phyloP scores from a whole-genome alignment of 2,888 invertebrate species.

The Smittia aterrima region DNA sequence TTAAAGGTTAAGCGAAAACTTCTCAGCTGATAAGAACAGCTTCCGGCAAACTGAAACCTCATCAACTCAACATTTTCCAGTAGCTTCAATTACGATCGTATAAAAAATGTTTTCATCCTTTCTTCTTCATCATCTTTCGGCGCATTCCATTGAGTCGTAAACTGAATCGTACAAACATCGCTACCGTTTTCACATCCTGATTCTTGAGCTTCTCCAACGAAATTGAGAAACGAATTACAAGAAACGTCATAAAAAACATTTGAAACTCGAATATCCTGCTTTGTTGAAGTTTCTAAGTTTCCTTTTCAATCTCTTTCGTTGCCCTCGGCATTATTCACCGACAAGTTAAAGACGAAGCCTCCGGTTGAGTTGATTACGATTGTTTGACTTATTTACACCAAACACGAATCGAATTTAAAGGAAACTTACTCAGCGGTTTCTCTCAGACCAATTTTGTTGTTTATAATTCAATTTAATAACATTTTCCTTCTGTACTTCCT shows the following conservation, averaged over 20 bases:
- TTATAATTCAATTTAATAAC: conserved; percentile 29
- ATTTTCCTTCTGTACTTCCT: conserved; percentile 36
- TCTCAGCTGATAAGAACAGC: no score
- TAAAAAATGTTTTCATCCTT: no score
- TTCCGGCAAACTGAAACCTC: no score
- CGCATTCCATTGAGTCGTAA: background rate
- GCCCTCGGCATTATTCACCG: background rate
- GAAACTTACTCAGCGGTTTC: no score
- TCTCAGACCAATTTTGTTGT: background rate
- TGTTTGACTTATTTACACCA: no score
- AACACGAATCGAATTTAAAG: no score
- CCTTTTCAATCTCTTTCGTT: no score
- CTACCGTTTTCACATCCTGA: conserved; percentile 20
- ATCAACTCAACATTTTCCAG: no score
- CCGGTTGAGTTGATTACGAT: background rate
- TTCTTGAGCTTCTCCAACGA: background rate
- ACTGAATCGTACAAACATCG: background rate
- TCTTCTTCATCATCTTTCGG: no score
- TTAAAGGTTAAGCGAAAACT: no score
- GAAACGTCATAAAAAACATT: background rate
- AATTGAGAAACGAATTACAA: conserved; percentile 12
- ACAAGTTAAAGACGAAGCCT: background rate
- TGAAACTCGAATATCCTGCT: conserved; percentile 24
- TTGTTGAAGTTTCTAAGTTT: background rate
- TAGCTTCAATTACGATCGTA: no score